phyloP scores from a whole-genome alignment of 1,140 invertebrate species.

The Heliconius eleuchia region DNA sequence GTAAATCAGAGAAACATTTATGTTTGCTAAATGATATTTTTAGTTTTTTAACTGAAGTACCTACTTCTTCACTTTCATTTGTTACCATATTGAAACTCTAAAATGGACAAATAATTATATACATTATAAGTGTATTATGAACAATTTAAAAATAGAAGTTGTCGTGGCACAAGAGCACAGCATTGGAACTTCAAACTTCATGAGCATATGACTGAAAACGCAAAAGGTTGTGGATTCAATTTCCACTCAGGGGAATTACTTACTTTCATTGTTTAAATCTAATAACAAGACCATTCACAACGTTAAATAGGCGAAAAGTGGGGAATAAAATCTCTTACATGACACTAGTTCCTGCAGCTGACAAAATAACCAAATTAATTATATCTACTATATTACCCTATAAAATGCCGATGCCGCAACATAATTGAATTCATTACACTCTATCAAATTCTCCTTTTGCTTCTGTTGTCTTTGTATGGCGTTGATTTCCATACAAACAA shows the following conservation, averaged over 20 bases:
- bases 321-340: no score
- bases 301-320: no score
- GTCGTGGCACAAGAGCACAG: no score
- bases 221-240: no score
- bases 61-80: constrained; percentile 38
- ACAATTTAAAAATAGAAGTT: no score
- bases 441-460: constrained; percentile 40
- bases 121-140: no score
- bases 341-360: no score
- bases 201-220: no score
- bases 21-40: constrained; percentile 56
- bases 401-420: constrained; percentile 59
- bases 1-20: constrained; percentile 60
- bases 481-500: constrained; percentile 59
- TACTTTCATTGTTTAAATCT: no score
- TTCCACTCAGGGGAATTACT: no score
- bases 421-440: constrained; percentile 49
- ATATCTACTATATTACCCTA: constrained; percentile 50
- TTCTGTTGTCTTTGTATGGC: constrained; percentile 56
- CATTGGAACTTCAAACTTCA: no score
- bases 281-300: no score
- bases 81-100: constrained; percentile 53
- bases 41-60: constrained; percentile 50
- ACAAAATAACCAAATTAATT: constrained; percentile 26
- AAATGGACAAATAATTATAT: constrained; percentile 25